Evolutionary conservation across 1,140 invertebrate species (phyloP).

Genomic region (Drosophila subpulchrella): DNA sequence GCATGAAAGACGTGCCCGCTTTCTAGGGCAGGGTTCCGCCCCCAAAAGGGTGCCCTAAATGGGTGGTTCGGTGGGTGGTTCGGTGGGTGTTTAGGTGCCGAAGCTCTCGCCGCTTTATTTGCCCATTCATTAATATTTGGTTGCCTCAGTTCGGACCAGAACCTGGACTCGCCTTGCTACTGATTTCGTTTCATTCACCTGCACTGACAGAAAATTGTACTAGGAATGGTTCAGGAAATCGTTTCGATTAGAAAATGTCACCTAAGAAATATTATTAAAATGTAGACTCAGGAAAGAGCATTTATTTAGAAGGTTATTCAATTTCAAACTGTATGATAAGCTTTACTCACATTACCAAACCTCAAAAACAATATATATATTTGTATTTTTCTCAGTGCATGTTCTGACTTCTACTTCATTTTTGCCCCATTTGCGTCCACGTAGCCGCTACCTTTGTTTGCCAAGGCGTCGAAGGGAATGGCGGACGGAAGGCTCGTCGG

Average conservation of each 20-base stretch:
- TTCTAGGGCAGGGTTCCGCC: not conserved
- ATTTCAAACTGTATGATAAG: too few relatives aligned
- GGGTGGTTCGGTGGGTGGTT: constrained; percentile 15
- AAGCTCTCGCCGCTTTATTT: constrained; percentile 49
- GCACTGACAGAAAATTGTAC: not conserved
- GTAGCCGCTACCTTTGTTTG: constrained; percentile 58
- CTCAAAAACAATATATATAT: not conserved
- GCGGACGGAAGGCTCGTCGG: constrained; percentile 1
- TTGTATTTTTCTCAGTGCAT: constrained; percentile 1
- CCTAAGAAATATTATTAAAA: not conserved
- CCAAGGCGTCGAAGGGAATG: constrained; percentile 1
- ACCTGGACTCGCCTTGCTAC: not conserved
- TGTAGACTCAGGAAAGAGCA: too few relatives aligned
- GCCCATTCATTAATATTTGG: constrained; percentile 69
- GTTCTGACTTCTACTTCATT: constrained; percentile 5
- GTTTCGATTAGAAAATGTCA: not conserved
- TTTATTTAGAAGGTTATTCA: too few relatives aligned
- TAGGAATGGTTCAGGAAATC: too few relatives aligned
- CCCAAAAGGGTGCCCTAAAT: not conserved
- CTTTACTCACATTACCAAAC: too few relatives aligned
- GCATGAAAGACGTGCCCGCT: constrained; percentile 36
- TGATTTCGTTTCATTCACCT: constrained; percentile 8
- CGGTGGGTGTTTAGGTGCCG: constrained; percentile 6
- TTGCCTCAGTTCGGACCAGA: constrained; percentile 16
- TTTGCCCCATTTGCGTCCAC: constrained; percentile 20